Conservation (phyloP, 2,888 invertebrate genomes). For the Meloe dianella region DNA sequence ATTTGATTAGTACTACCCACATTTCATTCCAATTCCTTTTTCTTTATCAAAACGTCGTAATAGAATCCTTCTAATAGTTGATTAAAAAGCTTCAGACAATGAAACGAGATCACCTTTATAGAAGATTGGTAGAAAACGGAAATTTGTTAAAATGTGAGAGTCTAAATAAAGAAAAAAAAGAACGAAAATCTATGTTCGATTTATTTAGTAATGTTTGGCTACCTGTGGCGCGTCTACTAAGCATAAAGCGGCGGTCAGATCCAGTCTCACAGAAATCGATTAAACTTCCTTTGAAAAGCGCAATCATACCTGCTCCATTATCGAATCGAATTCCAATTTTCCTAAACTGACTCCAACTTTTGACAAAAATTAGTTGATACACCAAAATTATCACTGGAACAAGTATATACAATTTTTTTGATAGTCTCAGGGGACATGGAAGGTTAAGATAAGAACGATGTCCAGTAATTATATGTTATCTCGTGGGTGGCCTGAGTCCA, state of each 20-base stretch:
- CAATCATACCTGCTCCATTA: no score
- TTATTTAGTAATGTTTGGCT: neutral
- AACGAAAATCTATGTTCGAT: neutral
- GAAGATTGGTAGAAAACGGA: neutral
- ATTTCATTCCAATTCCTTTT: no score
- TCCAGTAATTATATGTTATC: slow-evolving; percentile 31
- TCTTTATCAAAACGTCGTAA: no score
- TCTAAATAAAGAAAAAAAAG: neutral
- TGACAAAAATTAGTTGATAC: no score
- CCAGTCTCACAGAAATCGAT: neutral
- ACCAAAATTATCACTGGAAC: no score
- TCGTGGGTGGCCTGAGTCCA: slow-evolving; percentile 33
- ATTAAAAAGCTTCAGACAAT: neutral
- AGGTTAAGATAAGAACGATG: slow-evolving; percentile 31
- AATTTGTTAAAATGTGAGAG: neutral
- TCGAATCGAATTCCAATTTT: no score
- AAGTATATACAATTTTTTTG: neutral
- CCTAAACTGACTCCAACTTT: no score
- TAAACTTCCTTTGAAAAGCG: neutral
- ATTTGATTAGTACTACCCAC: neutral
- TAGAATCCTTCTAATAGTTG: no score
- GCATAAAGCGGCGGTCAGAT: neutral
- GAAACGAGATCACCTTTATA: neutral
- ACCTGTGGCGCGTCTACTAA: neutral
- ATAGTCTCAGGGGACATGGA: neutral